These are phyloP conservation scores for Zhuqinia jingwanae DNA, from an alignment of 2,888 invertebrate genomes.

Conservation along the genomic window DNA sequence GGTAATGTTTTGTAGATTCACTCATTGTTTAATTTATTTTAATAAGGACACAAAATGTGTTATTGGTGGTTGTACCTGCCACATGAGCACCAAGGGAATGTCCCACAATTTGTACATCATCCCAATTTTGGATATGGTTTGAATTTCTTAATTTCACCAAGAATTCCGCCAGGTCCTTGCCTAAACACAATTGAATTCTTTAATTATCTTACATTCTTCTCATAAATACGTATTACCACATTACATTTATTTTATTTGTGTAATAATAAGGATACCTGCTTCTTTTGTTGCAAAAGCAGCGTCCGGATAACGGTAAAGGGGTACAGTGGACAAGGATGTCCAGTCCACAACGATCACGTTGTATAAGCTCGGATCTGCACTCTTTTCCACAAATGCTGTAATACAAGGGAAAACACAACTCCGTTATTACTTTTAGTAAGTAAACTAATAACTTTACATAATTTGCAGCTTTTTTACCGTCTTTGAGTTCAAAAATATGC, in stretches of 20 bases:
- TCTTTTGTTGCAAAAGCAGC: constrained; percentile 46
- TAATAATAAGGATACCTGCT: constrained; percentile 41
- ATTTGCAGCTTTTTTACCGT: no score
- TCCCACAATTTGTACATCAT: constrained; percentile 53
- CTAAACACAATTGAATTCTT: neutral
- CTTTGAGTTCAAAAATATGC: constrained; percentile 61
- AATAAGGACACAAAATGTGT: no score
- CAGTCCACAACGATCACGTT: constrained; percentile 62
- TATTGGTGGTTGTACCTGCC: no score
- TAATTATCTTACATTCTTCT: neutral
- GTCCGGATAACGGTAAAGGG: constrained; percentile 38
- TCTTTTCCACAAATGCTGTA: constrained; percentile 38
- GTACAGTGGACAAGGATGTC: constrained; percentile 57
- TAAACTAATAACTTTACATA: no score
- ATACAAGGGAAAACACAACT: no score
- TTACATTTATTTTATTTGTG: neutral
- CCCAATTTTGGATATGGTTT: neutral
- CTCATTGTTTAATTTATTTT: no score
- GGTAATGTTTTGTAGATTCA: neutral
- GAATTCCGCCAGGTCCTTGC: constrained; percentile 47
- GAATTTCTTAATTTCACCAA: neutral
- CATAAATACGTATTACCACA: neutral
- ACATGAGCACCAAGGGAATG: constrained; percentile 67
- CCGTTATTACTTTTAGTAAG: no score
- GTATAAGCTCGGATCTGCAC: neutral